These are phyloP conservation scores for Andrena cerasifolii DNA, from an alignment of 1,140 invertebrate species.

Conservation along the genomic window DNA sequence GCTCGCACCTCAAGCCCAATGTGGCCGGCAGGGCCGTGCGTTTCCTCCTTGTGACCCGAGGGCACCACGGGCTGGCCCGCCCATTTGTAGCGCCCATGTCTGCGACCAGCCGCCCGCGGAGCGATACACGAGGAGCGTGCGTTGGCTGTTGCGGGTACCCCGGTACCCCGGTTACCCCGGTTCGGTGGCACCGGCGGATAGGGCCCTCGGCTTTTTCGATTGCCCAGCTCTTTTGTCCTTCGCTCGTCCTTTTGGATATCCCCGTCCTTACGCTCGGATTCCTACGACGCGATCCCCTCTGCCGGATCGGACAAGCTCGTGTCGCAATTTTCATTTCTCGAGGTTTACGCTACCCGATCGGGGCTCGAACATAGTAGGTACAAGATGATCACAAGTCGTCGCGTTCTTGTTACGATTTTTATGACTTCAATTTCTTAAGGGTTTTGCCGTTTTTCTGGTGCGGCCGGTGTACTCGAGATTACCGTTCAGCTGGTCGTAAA, in stretches of 20 bases:
- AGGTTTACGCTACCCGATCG: not conserved
- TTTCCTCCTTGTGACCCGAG: constrained; percentile 77
- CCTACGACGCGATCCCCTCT: not conserved
- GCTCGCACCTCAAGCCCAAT: constrained; percentile 51
- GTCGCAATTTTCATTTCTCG: not conserved
- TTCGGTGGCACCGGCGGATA: constrained; percentile 37
- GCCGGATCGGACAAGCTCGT: not conserved
- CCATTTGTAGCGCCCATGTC: constrained; percentile 81
- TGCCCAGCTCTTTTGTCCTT: constrained; percentile 29
- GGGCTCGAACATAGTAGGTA: not conserved
- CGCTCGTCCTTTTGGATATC: constrained; percentile 8
- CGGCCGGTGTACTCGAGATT: constrained; percentile 40
- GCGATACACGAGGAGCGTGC: constrained; percentile 63
- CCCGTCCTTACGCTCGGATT: not conserved
- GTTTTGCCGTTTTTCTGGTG: not conserved
- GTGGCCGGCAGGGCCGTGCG: constrained; percentile 70
- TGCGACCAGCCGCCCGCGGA: constrained; percentile 76
- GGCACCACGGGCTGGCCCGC: constrained; percentile 77
- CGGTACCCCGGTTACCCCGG: constrained; percentile 21
- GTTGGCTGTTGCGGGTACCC: constrained; percentile 23
- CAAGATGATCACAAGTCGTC: not conserved
- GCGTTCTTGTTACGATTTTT: constrained; percentile 4
- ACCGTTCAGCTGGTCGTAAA: constrained; percentile 54
- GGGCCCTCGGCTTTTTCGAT: constrained; percentile 40
- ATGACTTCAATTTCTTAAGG: constrained; percentile 4